These are phyloP conservation scores for Sciurus niger DNA, from an alignment of 2,113 vertebrate genomes.

Conservation along the genomic window DNA sequence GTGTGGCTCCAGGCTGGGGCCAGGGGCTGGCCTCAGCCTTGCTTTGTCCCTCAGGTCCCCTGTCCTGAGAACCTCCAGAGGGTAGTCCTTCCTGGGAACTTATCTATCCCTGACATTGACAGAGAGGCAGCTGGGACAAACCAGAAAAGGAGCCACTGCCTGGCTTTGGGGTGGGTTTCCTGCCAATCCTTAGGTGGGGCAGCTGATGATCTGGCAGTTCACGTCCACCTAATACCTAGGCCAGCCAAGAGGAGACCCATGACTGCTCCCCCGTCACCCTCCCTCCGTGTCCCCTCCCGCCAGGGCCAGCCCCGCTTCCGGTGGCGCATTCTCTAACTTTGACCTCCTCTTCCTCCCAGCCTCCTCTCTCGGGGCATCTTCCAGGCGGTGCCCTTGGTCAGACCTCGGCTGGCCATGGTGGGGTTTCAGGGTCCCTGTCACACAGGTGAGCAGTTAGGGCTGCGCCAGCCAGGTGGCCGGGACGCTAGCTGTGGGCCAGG, in stretches of 20 bases:
- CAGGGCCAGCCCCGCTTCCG: background rate
- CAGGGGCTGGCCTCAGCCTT: background rate
- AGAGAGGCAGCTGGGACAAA: background rate
- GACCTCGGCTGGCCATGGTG: background rate
- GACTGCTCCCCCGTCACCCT: background rate
- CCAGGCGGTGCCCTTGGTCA: background rate
- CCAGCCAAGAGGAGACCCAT: background rate
- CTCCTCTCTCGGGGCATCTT: background rate
- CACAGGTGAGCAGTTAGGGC: background rate
- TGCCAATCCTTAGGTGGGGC: background rate
- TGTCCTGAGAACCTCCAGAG: background rate
- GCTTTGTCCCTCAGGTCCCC: background rate
- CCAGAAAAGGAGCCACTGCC: background rate
- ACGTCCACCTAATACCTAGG: background rate
- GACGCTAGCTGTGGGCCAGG: background rate
- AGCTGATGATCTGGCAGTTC: constrained; percentile 11
- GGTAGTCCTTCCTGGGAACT: background rate
- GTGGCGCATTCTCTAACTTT: background rate
- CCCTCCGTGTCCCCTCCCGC: background rate
- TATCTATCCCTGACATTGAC: background rate
- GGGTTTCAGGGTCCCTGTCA: constrained; percentile 16
- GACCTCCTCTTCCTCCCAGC: background rate
- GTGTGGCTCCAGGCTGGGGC: background rate
- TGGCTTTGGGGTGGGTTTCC: background rate
- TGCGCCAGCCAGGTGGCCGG: background rate